These are phyloP conservation scores for Phenganax marumi DNA, from an alignment of 92 coral and sea anemone genomes.

Conservation along the genomic window DNA sequence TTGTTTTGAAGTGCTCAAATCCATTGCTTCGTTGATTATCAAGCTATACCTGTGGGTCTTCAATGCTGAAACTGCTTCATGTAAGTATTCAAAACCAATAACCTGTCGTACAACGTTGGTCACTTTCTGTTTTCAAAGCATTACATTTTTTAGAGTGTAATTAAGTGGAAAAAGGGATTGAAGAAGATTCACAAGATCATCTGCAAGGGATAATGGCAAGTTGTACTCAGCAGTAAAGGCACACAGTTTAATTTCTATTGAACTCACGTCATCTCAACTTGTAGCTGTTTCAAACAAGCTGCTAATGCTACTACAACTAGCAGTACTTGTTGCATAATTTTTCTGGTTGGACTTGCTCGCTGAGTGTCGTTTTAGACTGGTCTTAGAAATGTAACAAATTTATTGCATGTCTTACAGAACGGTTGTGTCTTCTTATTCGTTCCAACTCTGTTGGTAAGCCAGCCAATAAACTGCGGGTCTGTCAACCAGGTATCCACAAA, in stretches of 20 bases:
- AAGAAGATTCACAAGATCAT: slow-evolving; percentile 27
- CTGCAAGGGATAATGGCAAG: slow-evolving; percentile 18
- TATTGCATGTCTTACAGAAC: slow-evolving; percentile 33
- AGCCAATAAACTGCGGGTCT: slow-evolving; percentile 24
- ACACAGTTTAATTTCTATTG: slow-evolving; percentile 35
- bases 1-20: background rate
- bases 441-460: slow-evolving; percentile 32
- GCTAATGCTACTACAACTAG: background rate
- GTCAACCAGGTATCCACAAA: slow-evolving; percentile 38
- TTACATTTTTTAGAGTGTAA: slow-evolving; percentile 1
- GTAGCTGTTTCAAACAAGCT: slow-evolving; percentile 6
- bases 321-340: background rate
- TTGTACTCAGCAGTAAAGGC: slow-evolving; percentile 26
- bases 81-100: background rate
- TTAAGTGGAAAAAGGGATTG: slow-evolving; percentile 28
- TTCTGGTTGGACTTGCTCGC: slow-evolving; percentile 1
- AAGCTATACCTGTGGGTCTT: background rate
- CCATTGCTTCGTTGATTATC: background rate
- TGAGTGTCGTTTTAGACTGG: slow-evolving; percentile 26
- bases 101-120: background rate
- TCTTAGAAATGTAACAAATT: slow-evolving; percentile 24
- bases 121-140: too few species aligned
- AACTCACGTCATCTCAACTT: slow-evolving; percentile 19
- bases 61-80: background rate
- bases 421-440: slow-evolving; percentile 24